phyloP scores from a whole-genome alignment of 2,888 invertebrate species.

The Drosophila paramelanica region DNA sequence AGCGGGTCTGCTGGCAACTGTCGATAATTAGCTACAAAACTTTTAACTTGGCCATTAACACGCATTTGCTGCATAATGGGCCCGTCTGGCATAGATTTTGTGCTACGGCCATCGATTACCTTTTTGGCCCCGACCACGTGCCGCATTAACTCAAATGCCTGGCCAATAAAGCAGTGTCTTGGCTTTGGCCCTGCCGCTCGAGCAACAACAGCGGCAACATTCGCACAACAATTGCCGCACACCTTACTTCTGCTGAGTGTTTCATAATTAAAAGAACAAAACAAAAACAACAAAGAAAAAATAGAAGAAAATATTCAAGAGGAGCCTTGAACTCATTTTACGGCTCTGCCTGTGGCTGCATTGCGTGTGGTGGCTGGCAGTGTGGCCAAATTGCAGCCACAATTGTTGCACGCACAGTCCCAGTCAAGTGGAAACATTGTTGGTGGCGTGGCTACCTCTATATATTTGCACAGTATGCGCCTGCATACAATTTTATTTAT shows the following conservation, averaged over 20 bases:
- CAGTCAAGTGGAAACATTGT: slow-evolving; percentile 64
- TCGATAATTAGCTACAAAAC: slow-evolving; percentile 76
- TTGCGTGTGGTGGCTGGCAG: slow-evolving; percentile 62
- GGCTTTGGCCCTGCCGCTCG: slow-evolving; percentile 28
- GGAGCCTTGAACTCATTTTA: slow-evolving; percentile 65
- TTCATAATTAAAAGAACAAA: slow-evolving; percentile 62
- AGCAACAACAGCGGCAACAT: slow-evolving; percentile 36
- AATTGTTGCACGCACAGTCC: slow-evolving; percentile 68
- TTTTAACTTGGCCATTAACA: slow-evolving; percentile 72
- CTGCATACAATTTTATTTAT: slow-evolving; percentile 37
- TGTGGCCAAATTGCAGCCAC: slow-evolving; percentile 68
- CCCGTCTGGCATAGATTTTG: slow-evolving; percentile 65
- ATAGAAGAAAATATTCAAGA: slow-evolving; percentile 7
- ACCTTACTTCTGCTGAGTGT: slow-evolving; percentile 64
- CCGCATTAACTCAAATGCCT: slow-evolving; percentile 54
- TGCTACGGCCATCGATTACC: slow-evolving; percentile 27
- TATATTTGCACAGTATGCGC: slow-evolving; percentile 28
- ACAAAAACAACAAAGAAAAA: slow-evolving; percentile 1
- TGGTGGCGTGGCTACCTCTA: slow-evolving; percentile 31
- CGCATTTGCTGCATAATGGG: slow-evolving; percentile 73
- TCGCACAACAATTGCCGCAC: slow-evolving; percentile 61
- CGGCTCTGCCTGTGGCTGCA: slow-evolving; percentile 40
- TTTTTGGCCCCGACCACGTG: slow-evolving; percentile 31
- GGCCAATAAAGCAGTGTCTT: slow-evolving; percentile 56
- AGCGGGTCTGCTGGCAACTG: slow-evolving; percentile 54